phyloP scores from a whole-genome alignment of 2,888 invertebrate genomes.

The Andrena marginata region DNA sequence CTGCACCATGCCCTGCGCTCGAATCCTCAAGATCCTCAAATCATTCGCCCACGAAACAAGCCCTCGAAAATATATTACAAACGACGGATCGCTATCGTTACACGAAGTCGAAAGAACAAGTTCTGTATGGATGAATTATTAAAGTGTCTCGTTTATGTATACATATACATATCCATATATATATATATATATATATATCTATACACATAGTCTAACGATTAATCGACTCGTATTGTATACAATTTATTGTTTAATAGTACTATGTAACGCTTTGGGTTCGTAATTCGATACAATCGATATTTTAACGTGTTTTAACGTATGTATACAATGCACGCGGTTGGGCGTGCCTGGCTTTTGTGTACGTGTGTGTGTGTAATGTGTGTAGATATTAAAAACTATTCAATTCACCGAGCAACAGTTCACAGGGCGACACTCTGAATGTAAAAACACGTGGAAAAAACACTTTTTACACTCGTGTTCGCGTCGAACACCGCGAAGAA shows the following conservation, averaged over 20 bases:
- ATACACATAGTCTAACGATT: constrained; percentile 70
- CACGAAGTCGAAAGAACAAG: constrained; percentile 60
- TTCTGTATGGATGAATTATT: constrained; percentile 50
- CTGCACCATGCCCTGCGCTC: constrained; percentile 17
- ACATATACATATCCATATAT: constrained; percentile 44
- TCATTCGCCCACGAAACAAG: constrained; percentile 49
- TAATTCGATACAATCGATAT: constrained; percentile 57
- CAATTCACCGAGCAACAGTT: constrained; percentile 80
- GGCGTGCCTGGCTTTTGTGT: neutral
- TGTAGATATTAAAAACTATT: constrained; percentile 73
- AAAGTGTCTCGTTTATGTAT: constrained; percentile 58
- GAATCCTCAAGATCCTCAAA: constrained; percentile 22
- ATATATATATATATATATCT: constrained; percentile 62
- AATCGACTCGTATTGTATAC: constrained; percentile 68
- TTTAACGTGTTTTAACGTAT: constrained; percentile 65
- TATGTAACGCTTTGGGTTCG: constrained; percentile 66
- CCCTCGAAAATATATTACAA: constrained; percentile 63
- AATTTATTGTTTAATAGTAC: constrained; percentile 59
- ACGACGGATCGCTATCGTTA: constrained; percentile 58
- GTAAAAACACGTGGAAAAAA: constrained; percentile 66
- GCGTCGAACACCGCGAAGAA: constrained; percentile 1
- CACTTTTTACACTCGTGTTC: constrained; percentile 4
- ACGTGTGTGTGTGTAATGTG: constrained; percentile 5
- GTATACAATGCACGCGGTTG: constrained; percentile 61
- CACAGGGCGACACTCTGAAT: constrained; percentile 67